Percentiles rank a stretch among this genome's conserved stretches.
phyloP scores from a whole-genome alignment of 2,113 vertebrate genomes.

The Mus pahari region DNA sequence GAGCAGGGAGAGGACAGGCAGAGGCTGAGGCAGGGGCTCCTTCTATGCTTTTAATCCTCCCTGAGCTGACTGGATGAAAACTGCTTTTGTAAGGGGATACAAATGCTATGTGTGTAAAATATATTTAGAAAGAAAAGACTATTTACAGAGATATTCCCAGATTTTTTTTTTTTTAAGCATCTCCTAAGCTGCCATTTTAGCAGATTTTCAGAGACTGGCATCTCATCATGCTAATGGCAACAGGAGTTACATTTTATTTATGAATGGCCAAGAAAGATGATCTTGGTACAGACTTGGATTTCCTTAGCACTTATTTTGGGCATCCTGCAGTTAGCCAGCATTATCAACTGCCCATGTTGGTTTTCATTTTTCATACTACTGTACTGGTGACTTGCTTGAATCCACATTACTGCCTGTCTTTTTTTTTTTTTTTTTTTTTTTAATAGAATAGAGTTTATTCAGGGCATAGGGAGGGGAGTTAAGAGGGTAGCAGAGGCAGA shows the following conservation, averaged over 20 bases:
- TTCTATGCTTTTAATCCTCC: not conserved
- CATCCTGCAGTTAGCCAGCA: not conserved
- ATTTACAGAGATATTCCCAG: conserved; percentile 13
- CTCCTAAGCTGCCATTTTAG: conserved; percentile 10
- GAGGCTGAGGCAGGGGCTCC: not conserved
- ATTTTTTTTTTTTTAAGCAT: not conserved
- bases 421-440: too few species aligned
- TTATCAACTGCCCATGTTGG: not conserved
- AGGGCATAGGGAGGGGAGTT: too few species aligned
- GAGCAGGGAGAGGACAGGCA: not conserved
- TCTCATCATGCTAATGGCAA: not conserved
- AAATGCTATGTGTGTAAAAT: conserved; percentile 32
- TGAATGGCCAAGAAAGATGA: not conserved
- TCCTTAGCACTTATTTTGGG: not conserved
- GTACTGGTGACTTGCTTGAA: not conserved
- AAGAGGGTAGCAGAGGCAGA: too few species aligned
- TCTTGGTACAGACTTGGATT: not conserved
- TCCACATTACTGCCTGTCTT: not conserved
- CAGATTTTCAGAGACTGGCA: conserved; percentile 5
- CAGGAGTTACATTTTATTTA: conserved; percentile 38
- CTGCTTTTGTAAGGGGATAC: not conserved
- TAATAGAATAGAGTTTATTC: too few species aligned
- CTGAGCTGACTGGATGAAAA: not conserved
- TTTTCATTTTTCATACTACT: conserved; percentile 36
- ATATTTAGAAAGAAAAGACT: not conserved